phyloP scores from a whole-genome alignment of 1,140 invertebrate species.

The Andrena cerasifolii region DNA sequence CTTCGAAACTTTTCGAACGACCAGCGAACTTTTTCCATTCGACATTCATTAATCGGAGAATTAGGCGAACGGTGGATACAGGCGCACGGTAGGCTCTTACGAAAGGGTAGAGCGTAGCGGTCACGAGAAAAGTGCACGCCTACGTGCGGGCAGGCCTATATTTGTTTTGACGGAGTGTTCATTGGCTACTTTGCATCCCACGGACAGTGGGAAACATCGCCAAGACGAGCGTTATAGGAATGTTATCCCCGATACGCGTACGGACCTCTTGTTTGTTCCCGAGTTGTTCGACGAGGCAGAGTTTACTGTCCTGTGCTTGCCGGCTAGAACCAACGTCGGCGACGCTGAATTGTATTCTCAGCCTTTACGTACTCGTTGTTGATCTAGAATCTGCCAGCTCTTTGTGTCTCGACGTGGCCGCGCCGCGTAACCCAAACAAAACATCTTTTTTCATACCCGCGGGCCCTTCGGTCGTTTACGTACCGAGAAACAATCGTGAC shows the following conservation, averaged over 20 bases:
- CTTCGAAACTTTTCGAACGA: slow-evolving; percentile 41
- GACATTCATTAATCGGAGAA: background rate
- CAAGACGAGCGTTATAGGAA: slow-evolving; percentile 25
- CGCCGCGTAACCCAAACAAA: background rate
- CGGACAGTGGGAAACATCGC: slow-evolving; percentile 6
- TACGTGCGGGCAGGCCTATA: slow-evolving; percentile 51
- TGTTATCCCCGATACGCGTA: background rate
- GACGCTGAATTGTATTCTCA: background rate
- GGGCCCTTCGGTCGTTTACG: background rate
- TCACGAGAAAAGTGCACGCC: slow-evolving; percentile 51
- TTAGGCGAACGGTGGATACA: background rate
- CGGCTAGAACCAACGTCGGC: background rate
- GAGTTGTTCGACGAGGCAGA: background rate
- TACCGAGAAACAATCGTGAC: background rate
- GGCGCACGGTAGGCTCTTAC: slow-evolving; percentile 12
- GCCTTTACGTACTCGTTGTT: background rate
- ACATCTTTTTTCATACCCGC: background rate
- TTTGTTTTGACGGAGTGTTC: slow-evolving; percentile 57
- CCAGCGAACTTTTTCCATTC: background rate
- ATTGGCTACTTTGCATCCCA: slow-evolving; percentile 43
- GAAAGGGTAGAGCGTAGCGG: slow-evolving; percentile 30
- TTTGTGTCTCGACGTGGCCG: too few relatives aligned
- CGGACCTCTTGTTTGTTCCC: background rate
- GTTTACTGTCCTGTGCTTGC: background rate
- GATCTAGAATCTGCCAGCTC: background rate